Conservation (phyloP, 2,888 invertebrate species). For the Lepidochrysops patricia region DNA sequence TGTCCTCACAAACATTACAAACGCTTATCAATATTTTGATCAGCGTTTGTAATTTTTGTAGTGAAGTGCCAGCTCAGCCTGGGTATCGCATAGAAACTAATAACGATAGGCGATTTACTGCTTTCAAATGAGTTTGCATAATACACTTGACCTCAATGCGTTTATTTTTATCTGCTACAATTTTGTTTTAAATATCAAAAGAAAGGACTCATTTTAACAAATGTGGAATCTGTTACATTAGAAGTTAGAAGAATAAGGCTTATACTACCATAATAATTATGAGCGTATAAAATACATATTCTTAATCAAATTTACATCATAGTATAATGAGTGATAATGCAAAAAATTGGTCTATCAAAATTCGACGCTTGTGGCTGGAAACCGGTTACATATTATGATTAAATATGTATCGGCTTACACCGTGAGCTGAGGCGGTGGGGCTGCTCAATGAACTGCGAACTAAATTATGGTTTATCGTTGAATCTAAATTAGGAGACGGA, state of each 20-base stretch:
- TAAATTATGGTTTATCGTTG: background rate
- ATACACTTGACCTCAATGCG: background rate
- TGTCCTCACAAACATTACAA: too few relatives aligned
- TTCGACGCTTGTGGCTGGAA: background rate
- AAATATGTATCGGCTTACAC: background rate
- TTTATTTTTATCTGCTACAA: slow-evolving; percentile 6
- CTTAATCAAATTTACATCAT: background rate
- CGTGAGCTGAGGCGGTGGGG: background rate
- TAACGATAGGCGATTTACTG: background rate
- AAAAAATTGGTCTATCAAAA: background rate
- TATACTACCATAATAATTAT: too few relatives aligned
- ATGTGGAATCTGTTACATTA: background rate
- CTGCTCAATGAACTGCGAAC: slow-evolving; percentile 1
- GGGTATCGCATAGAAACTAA: background rate
- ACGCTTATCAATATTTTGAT: background rate
- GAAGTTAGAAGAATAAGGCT: too few relatives aligned
- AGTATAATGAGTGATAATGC: background rate
- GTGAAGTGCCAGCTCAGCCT: background rate
- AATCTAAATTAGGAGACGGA: background rate
- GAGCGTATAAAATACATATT: background rate
- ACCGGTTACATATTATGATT: background rate
- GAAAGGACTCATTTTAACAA: background rate
- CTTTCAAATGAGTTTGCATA: slow-evolving; percentile 5
- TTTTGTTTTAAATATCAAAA: too few relatives aligned
- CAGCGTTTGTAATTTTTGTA: background rate